phyloP scores from a whole-genome alignment of 2,797 vertebrate genomes.

The Halcyon badia region DNA sequence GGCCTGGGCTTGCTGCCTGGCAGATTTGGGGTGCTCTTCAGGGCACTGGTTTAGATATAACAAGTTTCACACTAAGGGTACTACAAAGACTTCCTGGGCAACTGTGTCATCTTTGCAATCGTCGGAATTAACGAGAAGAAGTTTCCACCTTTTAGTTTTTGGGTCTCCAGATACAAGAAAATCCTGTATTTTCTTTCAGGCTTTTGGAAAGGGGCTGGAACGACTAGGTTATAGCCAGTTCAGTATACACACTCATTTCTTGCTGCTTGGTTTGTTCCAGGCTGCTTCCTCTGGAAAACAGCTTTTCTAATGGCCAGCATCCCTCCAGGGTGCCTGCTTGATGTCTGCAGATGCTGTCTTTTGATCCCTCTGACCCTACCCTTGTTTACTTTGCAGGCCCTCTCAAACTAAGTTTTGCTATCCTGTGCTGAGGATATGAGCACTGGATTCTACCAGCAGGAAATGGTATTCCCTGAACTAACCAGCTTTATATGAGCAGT shows the following conservation, averaged over 20 bases:
- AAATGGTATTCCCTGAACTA: not conserved
- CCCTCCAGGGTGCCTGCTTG: not conserved
- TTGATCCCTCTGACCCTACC: not conserved
- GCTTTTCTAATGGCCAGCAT: not conserved
- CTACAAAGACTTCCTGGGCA: not conserved
- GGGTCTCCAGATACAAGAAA: not conserved
- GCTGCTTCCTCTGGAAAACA: not conserved
- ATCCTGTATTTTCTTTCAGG: not conserved
- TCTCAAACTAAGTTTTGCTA: not conserved
- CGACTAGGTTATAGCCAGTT: not conserved
- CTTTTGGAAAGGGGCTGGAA: not conserved
- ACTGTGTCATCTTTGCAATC: not conserved
- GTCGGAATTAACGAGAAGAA: not conserved
- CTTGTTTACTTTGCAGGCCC: not conserved
- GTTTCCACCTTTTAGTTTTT: not conserved
- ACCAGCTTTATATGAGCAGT: not conserved
- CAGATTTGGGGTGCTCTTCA: not conserved
- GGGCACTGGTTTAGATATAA: not conserved
- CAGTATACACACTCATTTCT: not conserved
- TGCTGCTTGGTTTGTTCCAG: not conserved
- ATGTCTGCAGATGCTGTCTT: not conserved
- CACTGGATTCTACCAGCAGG: not conserved
- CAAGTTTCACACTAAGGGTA: not conserved
- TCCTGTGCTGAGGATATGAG: not conserved
- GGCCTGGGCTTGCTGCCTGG: not conserved